phyloP scores from a whole-genome alignment of 2,888 invertebrate species.

The Argynnis bischoffii region DNA sequence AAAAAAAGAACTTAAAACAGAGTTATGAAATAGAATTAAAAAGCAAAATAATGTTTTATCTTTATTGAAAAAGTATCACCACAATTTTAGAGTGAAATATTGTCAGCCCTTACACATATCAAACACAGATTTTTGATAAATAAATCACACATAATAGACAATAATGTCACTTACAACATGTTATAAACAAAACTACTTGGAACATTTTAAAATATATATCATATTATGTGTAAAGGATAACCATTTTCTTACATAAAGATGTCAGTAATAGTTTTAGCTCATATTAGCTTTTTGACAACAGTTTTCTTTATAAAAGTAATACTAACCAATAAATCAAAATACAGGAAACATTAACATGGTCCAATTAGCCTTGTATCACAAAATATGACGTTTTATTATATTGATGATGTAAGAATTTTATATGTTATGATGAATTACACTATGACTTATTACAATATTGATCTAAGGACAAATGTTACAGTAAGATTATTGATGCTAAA shows the following conservation, averaged over 20 bases:
- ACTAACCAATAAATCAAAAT: constrained; percentile 32
- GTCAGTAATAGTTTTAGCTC: neutral
- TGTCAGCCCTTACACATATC: constrained; percentile 63
- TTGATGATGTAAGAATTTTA: no score
- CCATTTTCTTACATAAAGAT: constrained; percentile 12
- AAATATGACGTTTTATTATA: constrained; percentile 8
- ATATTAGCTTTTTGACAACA: constrained; percentile 23
- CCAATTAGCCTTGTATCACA: constrained; percentile 19
- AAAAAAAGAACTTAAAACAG: no score
- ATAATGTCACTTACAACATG: constrained; percentile 17
- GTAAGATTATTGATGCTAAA: constrained; percentile 21
- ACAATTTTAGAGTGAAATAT: constrained; percentile 70
- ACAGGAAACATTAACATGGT: constrained; percentile 21
- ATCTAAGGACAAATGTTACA: constrained; percentile 22
- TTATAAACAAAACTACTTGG: constrained; percentile 24
- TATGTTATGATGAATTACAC: neutral
- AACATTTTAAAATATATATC: constrained; percentile 17
- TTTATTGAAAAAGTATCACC: constrained; percentile 76
- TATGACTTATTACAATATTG: constrained; percentile 28
- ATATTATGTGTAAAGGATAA: constrained; percentile 1
- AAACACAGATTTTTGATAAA: constrained; percentile 41
- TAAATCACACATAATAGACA: constrained; percentile 34
- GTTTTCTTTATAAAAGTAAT: constrained; percentile 35
- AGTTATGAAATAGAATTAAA: neutral
- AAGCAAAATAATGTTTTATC: constrained; percentile 43